Base-by-base conservation (phyloP, 2,113 vertebrate species). In the Plecotus auritus region DNA sequence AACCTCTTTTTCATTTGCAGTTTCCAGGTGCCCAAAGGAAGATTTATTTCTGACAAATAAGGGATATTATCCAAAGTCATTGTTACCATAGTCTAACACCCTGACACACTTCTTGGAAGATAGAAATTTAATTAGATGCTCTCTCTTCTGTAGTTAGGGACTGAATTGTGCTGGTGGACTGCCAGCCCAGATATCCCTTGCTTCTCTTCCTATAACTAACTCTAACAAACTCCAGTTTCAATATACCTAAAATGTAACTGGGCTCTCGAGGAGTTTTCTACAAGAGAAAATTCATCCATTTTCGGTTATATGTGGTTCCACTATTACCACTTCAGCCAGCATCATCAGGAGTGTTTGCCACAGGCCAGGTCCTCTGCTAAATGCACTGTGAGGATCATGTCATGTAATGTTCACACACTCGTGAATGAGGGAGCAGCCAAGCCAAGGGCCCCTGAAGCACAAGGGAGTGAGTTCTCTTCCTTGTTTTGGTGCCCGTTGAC, bases 11-110 rank as follows among this genome's bases (percentile, higher is more conserved):
- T 66, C 54, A 73, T 81, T 85, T 93, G 40, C 16, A 92, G 42
- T 88, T 95, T 94, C 76, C 82, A 67, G 85, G 32, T 74, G 47
- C 81, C 67, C 67, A 56, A 90, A 94, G 90, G 70, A 96, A 96
- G 85, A 92, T 90, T 96, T 96, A 74, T 96, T 97, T 95, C 67
- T 92, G 95, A 93, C 69, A 73, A 85, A 70, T 78, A 82, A 95
- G 47, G 78, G 85, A 88, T 97, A 85, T 78, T 88, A 92, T 95
- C 81, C 93, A 64, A 93, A 64, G 73, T 90, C 42, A 51, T 92
- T 94, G 85, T 77, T 94, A 80, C 89, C 76, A 66, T 88, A 91
- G 86, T 88, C 87, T 85, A 82, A 85, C 42, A 90, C 72, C 16
- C 51, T 78, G 51, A 47, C 85, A 84, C 47, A 26, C 67, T 96